phyloP scores from a whole-genome alignment of 2,113 vertebrate genomes.

The Ramphastos sulfuratus region DNA sequence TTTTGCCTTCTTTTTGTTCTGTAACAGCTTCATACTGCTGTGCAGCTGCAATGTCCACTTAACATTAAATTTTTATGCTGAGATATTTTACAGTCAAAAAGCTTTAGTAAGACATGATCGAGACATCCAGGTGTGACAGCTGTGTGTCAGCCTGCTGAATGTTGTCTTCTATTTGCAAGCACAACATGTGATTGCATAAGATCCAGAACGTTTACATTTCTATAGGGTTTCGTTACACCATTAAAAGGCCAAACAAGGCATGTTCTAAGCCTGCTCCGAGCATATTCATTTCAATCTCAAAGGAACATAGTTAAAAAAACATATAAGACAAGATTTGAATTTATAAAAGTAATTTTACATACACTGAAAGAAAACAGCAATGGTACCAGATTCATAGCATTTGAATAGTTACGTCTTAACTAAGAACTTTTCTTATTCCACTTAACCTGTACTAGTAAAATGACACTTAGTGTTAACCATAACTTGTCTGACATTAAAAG shows the following conservation, averaged over 20 bases:
- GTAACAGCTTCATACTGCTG: neutral
- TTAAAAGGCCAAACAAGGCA: neutral
- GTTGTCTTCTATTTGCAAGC: neutral
- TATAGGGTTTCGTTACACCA: neutral
- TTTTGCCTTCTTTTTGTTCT: neutral
- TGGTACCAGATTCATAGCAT: neutral
- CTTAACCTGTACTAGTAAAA: neutral
- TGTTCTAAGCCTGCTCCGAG: neutral
- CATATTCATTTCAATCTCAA: neutral
- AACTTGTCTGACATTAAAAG: neutral
- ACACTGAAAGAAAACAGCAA: neutral
- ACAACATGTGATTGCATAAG: accelerated
- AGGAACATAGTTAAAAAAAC: neutral
- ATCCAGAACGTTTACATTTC: neutral
- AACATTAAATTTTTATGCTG: neutral
- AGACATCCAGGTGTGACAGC: neutral
- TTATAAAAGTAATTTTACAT: neutral
- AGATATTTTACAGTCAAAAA: neutral
- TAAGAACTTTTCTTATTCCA: neutral
- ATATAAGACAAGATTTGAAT: neutral
- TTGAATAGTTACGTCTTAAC: neutral
- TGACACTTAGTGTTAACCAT: neutral
- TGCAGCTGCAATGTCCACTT: neutral
- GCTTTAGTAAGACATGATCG: neutral
- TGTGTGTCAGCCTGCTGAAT: neutral